Conservation (phyloP, 2,888 invertebrate genomes). For the Theristus sp. region DNA sequence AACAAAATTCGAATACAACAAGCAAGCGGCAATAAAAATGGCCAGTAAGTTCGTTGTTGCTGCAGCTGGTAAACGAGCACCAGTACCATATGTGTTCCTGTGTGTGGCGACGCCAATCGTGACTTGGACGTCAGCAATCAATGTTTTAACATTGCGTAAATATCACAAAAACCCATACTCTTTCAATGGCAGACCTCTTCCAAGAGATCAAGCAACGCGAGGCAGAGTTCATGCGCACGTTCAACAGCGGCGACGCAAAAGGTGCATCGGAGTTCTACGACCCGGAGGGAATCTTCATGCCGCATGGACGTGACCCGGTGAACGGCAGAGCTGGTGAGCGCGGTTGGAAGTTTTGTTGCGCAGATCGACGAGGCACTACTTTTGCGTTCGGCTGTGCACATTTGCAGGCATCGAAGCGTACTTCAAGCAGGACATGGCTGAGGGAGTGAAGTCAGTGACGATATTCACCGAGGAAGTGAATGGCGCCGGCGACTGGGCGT, state of each 20-base stretch:
- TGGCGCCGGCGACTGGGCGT: constrained; percentile 28
- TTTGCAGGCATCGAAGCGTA: constrained; percentile 23
- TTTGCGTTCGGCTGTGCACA: background rate
- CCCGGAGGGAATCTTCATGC: constrained; percentile 28
- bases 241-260: constrained; percentile 24
- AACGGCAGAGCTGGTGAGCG: constrained; percentile 20
- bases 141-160: no score
- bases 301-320: constrained; percentile 23
- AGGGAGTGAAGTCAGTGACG: constrained; percentile 23
- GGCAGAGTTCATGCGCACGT: constrained; percentile 26
- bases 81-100: no score
- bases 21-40: no score
- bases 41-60: no score
- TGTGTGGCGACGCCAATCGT: no score
- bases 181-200: constrained; percentile 26
- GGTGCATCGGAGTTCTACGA: constrained; percentile 21
- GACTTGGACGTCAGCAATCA: no score
- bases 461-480: constrained; percentile 29
- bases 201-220: constrained; percentile 28
- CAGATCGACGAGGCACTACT: background rate
- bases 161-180: background rate
- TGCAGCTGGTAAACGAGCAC: no score
- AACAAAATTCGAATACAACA: no score
- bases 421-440: constrained; percentile 28
- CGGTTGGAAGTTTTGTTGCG: background rate